A percentile compares a stretch with the other conserved stretches of the same genome.
These are phyloP conservation scores for Procambarus virginalis DNA, from an alignment of 1,140 invertebrate genomes.

Conservation along the genomic window DNA sequence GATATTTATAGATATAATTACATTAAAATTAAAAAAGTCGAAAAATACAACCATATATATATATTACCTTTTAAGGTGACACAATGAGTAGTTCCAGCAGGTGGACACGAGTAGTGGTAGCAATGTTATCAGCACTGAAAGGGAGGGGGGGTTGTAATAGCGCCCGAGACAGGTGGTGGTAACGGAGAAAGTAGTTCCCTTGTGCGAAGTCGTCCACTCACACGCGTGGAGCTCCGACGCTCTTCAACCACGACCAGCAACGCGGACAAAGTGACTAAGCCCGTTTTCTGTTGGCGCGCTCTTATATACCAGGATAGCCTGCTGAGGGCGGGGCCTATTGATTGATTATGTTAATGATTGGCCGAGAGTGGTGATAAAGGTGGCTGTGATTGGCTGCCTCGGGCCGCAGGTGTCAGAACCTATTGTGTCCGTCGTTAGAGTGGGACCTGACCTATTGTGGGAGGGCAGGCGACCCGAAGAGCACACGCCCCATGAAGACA, in stretches of 20 bases:
- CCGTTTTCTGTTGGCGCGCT: slow-evolving; percentile 56
- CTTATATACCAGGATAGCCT: slow-evolving; percentile 54
- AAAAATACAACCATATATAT: too few relatives aligned
- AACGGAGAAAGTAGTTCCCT: not conserved
- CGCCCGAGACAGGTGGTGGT: not conserved
- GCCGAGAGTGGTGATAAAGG: slow-evolving; percentile 66
- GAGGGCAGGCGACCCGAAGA: slow-evolving; percentile 30
- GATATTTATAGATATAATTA: too few relatives aligned
- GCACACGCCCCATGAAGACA: slow-evolving; percentile 47
- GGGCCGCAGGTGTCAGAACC: slow-evolving; percentile 69
- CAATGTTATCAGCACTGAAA: not conserved
- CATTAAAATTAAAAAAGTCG: too few relatives aligned
- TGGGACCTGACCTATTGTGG: slow-evolving; percentile 65
- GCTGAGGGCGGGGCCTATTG: slow-evolving; percentile 64
- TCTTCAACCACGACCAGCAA: slow-evolving; percentile 25
- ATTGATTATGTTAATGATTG: slow-evolving; percentile 71
- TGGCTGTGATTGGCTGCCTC: slow-evolving; percentile 69
- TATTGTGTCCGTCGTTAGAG: slow-evolving; percentile 69
- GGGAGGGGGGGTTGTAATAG: not conserved
- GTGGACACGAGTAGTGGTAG: not conserved
- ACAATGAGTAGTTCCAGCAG: not conserved
- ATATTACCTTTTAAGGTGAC: not conserved
- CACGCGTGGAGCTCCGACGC: not conserved
- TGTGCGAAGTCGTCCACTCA: not conserved
- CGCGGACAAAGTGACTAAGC: slow-evolving; percentile 49